Base-by-base conservation (phyloP, 2,113 vertebrate genomes). In the Pantherophis guttatus region DNA sequence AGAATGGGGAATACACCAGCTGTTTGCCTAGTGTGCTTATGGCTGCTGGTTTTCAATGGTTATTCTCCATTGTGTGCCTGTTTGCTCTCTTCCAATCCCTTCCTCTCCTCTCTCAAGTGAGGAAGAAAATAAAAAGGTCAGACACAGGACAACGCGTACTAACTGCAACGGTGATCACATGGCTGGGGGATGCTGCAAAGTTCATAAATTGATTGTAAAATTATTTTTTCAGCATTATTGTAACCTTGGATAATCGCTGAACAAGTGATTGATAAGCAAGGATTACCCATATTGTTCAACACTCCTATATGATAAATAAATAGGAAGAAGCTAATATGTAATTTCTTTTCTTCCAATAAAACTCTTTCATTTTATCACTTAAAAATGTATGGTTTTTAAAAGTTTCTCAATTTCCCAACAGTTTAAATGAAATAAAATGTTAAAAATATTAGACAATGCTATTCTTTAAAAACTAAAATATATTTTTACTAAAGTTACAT, bases 311-410 rank as follows among this genome's bases (percentile, higher is more conserved):
- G 91, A 6, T 89, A 92, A 93, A 91, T 94, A 62, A 0, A 0
- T 55, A 87, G 53, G 52, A 39, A 92, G 89, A 90, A 87, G 89
- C 93, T 10, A 0, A 33, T 91, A 91, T 48, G 89, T 48, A 88
- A 50, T 94, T 81, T 90, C 29, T 91, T 53, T 91, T 59, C 58
- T 12, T 91, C 86, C 57, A 59, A 93, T 91, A 90, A 93, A 58
- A 55, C 33, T 89, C 81, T 21, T 59, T 94, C 90, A 93, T 90
- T 95, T 94, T 94, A 29, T 91, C 88, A 44, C 4, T 94, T 91
- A 50, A 92, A 92, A 12, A 85, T 44, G 90, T 88, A 94, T 89
- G 93, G 93, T 24, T 94, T 95, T 89, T 92, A 95, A 91, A 59
- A 44, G 90, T 93, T 91, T 95, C 89, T 87, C 53, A 29, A 26